Conservation (phyloP, 2,888 invertebrate genomes). For the Amitus sp. region DNA sequence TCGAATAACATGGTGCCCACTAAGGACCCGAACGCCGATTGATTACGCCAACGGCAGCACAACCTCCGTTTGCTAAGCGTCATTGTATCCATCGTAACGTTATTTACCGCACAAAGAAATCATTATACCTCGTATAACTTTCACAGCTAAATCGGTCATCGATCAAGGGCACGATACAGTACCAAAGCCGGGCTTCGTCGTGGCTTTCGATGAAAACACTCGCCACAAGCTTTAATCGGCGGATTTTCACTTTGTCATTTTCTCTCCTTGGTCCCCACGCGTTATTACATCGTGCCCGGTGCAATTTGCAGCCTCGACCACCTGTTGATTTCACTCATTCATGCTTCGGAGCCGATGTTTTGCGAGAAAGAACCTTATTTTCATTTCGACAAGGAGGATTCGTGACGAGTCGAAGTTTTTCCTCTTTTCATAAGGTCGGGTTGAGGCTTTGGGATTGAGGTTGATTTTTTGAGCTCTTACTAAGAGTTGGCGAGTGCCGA, state of each 20-base stretch:
- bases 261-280: not conserved
- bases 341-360: not conserved
- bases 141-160: conserved; percentile 42
- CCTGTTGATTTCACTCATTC: not conserved
- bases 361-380: too few relatives aligned
- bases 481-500: too few relatives aligned
- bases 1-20: not conserved
- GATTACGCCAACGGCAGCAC: conserved; percentile 25
- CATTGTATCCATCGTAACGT: conserved; percentile 24
- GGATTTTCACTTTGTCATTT: conserved; percentile 35
- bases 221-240: conserved; percentile 16
- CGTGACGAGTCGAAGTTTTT: too few relatives aligned
- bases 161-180: conserved; percentile 34
- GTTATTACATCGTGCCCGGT: not conserved
- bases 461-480: too few relatives aligned
- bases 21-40: conserved; percentile 11
- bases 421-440: too few relatives aligned
- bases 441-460: too few relatives aligned
- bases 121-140: conserved; percentile 32
- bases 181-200: conserved; percentile 5
- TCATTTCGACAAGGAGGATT: too few relatives aligned
- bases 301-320: not conserved
- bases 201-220: not conserved
- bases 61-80: conserved; percentile 20
- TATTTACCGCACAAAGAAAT: conserved; percentile 33